Evolutionary conservation across 2,797 vertebrate species (phyloP).

Genomic region (Falco biarmicus): DNA sequence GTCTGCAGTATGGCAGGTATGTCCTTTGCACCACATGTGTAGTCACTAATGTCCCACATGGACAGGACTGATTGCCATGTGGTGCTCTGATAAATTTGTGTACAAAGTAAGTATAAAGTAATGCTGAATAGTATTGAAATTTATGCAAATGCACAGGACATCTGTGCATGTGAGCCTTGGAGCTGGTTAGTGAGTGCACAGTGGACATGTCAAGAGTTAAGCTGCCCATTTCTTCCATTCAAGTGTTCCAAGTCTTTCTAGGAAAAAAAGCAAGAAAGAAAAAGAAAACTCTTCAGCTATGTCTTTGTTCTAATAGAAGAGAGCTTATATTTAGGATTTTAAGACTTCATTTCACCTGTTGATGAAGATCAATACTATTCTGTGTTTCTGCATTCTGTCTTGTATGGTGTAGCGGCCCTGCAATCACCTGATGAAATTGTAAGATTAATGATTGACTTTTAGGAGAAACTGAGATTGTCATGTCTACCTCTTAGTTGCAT

Average conservation of each 20-base stretch:
- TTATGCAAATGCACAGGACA: background rate
- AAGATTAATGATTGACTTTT: background rate
- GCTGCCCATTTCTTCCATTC: background rate
- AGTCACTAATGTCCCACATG: background rate
- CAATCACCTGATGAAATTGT: background rate
- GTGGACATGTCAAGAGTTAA: background rate
- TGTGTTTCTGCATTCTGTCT: background rate
- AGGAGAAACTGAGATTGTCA: background rate
- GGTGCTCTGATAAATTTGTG: background rate
- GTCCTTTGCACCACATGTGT: background rate
- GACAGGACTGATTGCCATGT: background rate
- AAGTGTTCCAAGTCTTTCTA: background rate
- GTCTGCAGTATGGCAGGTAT: background rate
- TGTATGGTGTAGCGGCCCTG: background rate
- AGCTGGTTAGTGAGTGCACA: background rate
- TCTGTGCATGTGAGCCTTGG: background rate
- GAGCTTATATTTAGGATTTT: background rate
- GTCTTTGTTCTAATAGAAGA: background rate
- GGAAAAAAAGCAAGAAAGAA: background rate
- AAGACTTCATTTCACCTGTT: background rate
- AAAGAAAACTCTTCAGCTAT: background rate
- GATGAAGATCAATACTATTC: background rate
- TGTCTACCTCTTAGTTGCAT: background rate
- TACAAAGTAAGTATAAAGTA: background rate
- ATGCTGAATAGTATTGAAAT: background rate